A percentile compares a stretch with the other conserved stretches of the same genome.
Conservation (phyloP, 2,113 vertebrate species). For the Pyrgilauda ruficollis region DNA sequence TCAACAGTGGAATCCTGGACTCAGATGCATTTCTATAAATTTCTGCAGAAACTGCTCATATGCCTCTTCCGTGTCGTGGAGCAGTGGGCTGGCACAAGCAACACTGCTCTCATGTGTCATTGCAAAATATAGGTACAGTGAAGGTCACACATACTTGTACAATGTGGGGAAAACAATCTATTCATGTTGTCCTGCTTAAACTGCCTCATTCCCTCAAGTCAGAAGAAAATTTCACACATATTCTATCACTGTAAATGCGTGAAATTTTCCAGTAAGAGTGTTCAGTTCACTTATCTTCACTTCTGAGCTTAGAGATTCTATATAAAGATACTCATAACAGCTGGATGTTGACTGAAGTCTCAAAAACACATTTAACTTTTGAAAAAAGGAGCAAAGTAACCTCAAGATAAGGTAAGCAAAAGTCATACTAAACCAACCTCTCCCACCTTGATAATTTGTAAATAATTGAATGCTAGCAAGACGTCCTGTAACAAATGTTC, state of each 20-base stretch:
- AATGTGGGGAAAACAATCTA: background rate
- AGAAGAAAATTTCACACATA: background rate
- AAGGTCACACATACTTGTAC: background rate
- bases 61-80: rapidly evolving
- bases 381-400: background rate
- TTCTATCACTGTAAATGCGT: background rate
- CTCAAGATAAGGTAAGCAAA: background rate
- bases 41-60: background rate
- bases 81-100: background rate
- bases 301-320: background rate
- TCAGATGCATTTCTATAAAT: background rate
- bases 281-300: background rate
- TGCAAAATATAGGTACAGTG: background rate
- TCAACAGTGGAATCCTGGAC: background rate
- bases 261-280: background rate
- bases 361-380: background rate
- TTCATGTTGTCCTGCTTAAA: background rate
- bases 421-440: background rate
- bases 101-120: background rate
- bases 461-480: background rate
- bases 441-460: background rate
- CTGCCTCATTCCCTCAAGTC: background rate
- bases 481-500: background rate
- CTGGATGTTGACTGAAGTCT: background rate
- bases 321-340: background rate